Base-by-base conservation (phyloP, 2,888 invertebrate species). In the Polyommatus icarus region DNA sequence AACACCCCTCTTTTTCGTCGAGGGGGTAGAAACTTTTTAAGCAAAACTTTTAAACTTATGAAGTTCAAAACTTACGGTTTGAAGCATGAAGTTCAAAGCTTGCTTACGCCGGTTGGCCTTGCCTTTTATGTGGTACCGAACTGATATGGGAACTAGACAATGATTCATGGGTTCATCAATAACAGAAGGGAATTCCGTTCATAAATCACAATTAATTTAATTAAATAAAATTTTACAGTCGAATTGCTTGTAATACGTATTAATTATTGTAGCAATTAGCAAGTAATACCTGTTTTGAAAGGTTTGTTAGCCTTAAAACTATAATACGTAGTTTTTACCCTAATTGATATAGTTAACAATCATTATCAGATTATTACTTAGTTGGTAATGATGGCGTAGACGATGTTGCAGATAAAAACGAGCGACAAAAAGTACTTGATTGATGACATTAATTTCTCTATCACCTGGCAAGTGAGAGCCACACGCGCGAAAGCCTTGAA, bases 401-500 rank as follows among this genome's bases (percentile, higher is more conserved):
- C 54, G 54, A 54, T 18, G 24, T 24, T 24, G 61, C 61, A 24
- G 61, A 24, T 61, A 61, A 61, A 12, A 61, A 24, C 61, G 10
- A 24, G 61, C 4, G 24, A 61, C 24, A 24, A 61, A 61, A 61
- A 61, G 24, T 61, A 24, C 24, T 24, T 61, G 61, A 61, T 61
- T 61, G 61, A 61, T 61, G 61, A 24, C 61, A 61, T 61, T 61
- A 61, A 61, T 61, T 61, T 61, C 61, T 61, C 61, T 24, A 61
- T 61, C 24, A 61, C 59, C 59, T 61, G 24, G n/a, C 12, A 61
- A 20, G 61, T 61, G 61, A 61, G 61, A 61, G 20, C 61, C 61
- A 61, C 61, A 61, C 61, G 61, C 61, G 61, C 10, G 61, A 61
- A 61, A 24, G 24, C 61, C 24, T 61, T 61, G 61, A 61, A 24